A percentile compares a stretch with the other conserved stretches of the same genome.
Conservation (phyloP, 2,888 invertebrate genomes). For the Dryobotodes eremita region DNA sequence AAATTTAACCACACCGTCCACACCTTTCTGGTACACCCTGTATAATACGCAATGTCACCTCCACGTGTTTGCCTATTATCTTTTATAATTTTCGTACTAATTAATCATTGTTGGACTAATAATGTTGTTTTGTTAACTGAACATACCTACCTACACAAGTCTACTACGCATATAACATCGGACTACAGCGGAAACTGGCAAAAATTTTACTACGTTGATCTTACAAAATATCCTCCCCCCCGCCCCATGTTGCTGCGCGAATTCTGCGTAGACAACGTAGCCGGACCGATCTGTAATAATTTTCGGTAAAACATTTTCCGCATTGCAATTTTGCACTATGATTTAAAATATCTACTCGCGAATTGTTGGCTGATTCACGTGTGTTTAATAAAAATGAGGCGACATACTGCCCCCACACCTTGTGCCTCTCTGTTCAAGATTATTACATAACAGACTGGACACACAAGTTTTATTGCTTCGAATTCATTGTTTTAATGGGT, state of each 20-base stretch:
- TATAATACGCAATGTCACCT: slow-evolving; percentile 47
- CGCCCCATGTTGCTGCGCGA: slow-evolving; percentile 23
- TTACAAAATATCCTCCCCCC: slow-evolving; percentile 27
- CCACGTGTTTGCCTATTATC: slow-evolving; percentile 24
- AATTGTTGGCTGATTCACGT: slow-evolving; percentile 47
- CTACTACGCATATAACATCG: slow-evolving; percentile 44
- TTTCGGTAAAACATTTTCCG: slow-evolving; percentile 48
- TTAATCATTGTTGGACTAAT: slow-evolving; percentile 41
- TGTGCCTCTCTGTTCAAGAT: slow-evolving; percentile 25
- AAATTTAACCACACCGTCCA: too few species aligned
- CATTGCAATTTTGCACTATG: slow-evolving; percentile 32
- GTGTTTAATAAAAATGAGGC: slow-evolving; percentile 52
- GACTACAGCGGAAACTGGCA: slow-evolving; percentile 36
- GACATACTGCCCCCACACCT: slow-evolving; percentile 46
- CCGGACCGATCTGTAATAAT: slow-evolving; percentile 10
- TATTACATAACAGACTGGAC: slow-evolving; percentile 35
- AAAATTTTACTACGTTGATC: slow-evolving; percentile 18
- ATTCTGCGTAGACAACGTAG: slow-evolving; percentile 18
- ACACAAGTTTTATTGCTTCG: slow-evolving; percentile 28
- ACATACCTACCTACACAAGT: slow-evolving; percentile 12
- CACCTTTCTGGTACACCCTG: too few species aligned
- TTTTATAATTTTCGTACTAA: slow-evolving; percentile 29
- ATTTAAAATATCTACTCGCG: slow-evolving; percentile 47
- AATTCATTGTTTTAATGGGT: slow-evolving; percentile 5
- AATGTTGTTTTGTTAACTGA: slow-evolving; percentile 42